Conservation (phyloP, 2,888 invertebrate genomes). For the Chesias legatella region DNA sequence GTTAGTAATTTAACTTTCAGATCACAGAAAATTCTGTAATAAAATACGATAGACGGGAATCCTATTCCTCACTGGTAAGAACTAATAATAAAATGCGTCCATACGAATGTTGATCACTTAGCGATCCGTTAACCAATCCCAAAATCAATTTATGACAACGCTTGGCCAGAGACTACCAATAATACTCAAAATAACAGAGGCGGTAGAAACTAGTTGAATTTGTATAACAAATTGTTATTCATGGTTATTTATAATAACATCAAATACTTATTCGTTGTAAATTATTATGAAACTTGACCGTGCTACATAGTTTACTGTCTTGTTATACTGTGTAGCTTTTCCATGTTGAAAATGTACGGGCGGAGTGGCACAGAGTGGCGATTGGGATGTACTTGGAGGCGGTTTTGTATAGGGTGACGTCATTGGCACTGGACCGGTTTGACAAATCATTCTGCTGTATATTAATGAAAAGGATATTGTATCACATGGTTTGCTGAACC, state of each 20-base stretch:
- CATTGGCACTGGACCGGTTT: slow-evolving; percentile 45
- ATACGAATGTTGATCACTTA: too few species aligned
- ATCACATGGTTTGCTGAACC: slow-evolving; percentile 2
- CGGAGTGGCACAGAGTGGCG: slow-evolving; percentile 3
- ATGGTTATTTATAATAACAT: slow-evolving; percentile 4
- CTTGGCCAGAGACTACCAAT: not conserved
- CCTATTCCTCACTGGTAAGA: too few species aligned
- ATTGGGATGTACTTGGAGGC: not conserved
- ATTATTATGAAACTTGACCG: slow-evolving; percentile 7
- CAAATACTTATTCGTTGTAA: slow-evolving; percentile 12
- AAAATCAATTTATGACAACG: not conserved
- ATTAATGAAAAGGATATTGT: slow-evolving; percentile 16
- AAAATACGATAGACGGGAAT: too few species aligned
- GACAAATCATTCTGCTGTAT: slow-evolving; percentile 24
- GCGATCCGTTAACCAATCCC: too few species aligned
- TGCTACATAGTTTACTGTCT: too few species aligned
- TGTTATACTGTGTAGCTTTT: too few species aligned
- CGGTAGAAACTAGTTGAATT: slow-evolving; percentile 9
- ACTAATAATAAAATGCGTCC: too few species aligned
- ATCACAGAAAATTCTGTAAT: too few species aligned
- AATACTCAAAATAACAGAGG: not conserved
- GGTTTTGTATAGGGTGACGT: slow-evolving; percentile 37
- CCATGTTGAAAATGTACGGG: not conserved
- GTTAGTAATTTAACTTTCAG: too few species aligned
- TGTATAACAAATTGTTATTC: slow-evolving; percentile 5